A percentile compares a stretch with the other conserved stretches of the same genome.
These are phyloP conservation scores for Mythimna vitellina DNA, from an alignment of 2,888 invertebrate species.

Conservation along the genomic window DNA sequence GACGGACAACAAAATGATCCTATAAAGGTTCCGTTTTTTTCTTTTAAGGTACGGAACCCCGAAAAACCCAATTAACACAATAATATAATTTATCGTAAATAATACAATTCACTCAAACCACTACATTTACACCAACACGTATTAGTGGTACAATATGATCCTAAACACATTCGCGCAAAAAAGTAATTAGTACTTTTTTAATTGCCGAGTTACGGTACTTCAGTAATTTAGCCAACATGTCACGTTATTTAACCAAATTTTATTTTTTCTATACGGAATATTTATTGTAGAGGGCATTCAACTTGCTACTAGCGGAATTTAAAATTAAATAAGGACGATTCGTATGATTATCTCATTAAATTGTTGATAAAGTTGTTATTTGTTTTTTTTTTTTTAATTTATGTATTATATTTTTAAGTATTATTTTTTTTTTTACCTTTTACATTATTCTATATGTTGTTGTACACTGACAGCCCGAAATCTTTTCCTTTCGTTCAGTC, in stretches of 20 bases:
- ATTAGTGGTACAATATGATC: constrained; percentile 42
- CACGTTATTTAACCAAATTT: constrained; percentile 36
- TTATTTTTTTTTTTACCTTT: too few species aligned
- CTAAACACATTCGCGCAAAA: constrained; percentile 25
- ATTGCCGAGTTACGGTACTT: constrained; percentile 46
- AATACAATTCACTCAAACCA: constrained; percentile 1
- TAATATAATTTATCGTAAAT: constrained; percentile 7
- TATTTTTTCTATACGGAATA: constrained; percentile 1
- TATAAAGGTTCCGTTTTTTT: too few species aligned
- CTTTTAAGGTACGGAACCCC: too few species aligned
- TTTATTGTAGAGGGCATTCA: constrained; percentile 29
- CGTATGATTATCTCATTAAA: background rate
- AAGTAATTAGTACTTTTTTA: constrained; percentile 43
- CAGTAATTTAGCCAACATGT: constrained; percentile 44
- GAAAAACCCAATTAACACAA: background rate
- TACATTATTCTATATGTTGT: too few species aligned
- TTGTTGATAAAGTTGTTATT: too few species aligned
- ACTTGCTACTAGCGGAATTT: background rate
- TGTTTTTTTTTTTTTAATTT: too few species aligned
- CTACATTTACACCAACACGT: background rate
- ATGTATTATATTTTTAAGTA: too few species aligned
- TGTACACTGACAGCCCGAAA: too few species aligned
- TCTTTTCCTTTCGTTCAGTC: too few species aligned
- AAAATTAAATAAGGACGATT: constrained; percentile 14
- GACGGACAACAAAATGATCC: too few species aligned